Evolutionary conservation across 2,888 invertebrate genomes (phyloP).

Genomic region (Nowickia ferox): DNA sequence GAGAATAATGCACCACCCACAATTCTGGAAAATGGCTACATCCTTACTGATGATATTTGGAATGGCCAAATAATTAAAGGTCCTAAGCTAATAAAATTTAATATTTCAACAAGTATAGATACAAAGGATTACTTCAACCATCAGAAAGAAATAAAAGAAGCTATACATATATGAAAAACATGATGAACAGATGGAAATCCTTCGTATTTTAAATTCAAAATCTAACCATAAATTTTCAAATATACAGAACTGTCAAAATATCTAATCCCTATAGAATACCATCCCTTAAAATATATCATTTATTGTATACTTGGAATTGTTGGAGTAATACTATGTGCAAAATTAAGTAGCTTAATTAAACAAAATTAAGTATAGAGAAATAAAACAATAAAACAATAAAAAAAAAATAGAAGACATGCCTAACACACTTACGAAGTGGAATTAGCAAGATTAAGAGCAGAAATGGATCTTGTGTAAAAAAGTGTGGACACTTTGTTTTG

Average conservation of each 20-base stretch:
- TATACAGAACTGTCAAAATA: neutral
- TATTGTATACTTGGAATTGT: constrained; percentile 3
- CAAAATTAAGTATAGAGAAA: neutral
- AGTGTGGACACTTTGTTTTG: neutral
- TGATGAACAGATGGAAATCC: neutral
- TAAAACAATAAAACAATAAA: too few relatives aligned
- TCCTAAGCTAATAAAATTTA: neutral
- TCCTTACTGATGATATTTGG: neutral
- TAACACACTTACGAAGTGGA: neutral
- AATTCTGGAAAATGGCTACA: neutral
- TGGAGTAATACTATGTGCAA: neutral
- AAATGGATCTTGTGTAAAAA: neutral
- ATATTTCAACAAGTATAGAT: neutral
- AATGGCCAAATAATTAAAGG: constrained; percentile 9
- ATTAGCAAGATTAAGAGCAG: neutral
- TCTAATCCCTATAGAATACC: neutral
- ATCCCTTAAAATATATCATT: neutral
- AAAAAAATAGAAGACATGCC: neutral
- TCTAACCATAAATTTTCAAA: too few relatives aligned
- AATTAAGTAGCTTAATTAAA: neutral
- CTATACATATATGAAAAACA: neutral
- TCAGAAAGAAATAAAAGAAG: neutral
- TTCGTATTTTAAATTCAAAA: too few relatives aligned
- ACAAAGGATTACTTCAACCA: neutral
- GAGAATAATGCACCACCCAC: too few relatives aligned